Evolutionary conservation across 2,113 vertebrate genomes (phyloP).

Genomic region (Nibea albiflora): DNA sequence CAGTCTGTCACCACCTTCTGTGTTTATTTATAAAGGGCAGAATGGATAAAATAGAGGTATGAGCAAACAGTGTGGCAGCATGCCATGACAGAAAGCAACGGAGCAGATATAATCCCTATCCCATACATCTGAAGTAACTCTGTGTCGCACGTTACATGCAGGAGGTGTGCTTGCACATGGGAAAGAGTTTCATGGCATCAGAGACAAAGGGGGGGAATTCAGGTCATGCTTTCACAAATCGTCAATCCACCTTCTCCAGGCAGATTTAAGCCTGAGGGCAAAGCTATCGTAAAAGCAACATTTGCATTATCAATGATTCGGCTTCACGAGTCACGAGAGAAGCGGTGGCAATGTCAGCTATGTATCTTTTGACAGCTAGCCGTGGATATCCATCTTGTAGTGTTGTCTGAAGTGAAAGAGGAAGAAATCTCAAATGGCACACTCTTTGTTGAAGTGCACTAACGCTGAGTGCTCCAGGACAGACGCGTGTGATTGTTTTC

Average conservation of each 20-base stretch:
- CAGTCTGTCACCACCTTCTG: constrained; percentile 44
- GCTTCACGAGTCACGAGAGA: constrained; percentile 61
- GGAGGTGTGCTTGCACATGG: constrained; percentile 61
- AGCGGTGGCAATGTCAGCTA: constrained; percentile 29
- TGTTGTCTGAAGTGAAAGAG: constrained; percentile 39
- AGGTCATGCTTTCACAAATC: constrained; percentile 72
- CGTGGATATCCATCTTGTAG: constrained; percentile 34
- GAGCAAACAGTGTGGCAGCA: constrained; percentile 66
- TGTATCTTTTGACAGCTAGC: constrained; percentile 44
- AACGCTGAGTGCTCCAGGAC: constrained; percentile 50
- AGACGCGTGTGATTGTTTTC: constrained; percentile 61
- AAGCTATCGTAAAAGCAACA: constrained; percentile 52
- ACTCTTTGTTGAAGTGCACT: constrained; percentile 43
- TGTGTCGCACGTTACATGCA: constrained; percentile 66
- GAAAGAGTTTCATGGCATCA: constrained; percentile 50
- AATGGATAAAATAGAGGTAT: constrained; percentile 45
- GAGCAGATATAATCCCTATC: constrained; percentile 56
- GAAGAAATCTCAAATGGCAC: constrained; percentile 68
- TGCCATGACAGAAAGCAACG: constrained; percentile 70
- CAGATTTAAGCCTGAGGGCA: constrained; percentile 39
- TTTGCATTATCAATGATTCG: constrained; percentile 49
- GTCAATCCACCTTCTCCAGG: constrained; percentile 56
- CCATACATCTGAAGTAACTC: constrained; percentile 59
- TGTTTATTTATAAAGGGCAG: constrained; percentile 49
- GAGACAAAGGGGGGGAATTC: constrained; percentile 29